These are phyloP conservation scores for Platorchestia sp. DNA, from an alignment of 1,140 invertebrate species.

Conservation along the genomic window DNA sequence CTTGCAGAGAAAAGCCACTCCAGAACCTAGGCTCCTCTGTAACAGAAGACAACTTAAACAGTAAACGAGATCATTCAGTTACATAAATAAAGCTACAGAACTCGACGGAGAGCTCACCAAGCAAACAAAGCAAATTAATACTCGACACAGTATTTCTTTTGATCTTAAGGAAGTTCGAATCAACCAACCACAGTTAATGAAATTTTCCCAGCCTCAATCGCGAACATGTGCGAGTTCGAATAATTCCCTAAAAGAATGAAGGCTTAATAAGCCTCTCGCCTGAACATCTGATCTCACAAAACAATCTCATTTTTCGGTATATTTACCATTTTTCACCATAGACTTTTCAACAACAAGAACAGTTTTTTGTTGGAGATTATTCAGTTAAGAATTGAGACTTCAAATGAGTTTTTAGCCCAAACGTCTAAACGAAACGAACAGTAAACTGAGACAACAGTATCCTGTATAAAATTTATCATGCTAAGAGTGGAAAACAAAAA, in stretches of 20 bases:
- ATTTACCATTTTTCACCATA: not conserved
- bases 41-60: not conserved
- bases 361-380: slow-evolving; percentile 39
- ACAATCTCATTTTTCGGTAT: slow-evolving; percentile 29
- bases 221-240: not conserved
- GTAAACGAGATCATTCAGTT: not conserved
- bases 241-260: not conserved
- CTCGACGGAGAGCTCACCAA: not conserved
- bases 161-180: not conserved
- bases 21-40: not conserved
- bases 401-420: not conserved
- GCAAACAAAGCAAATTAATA: not conserved
- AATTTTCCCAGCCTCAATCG: not conserved
- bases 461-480: not conserved
- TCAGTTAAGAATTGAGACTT: slow-evolving; percentile 27
- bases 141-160: not conserved
- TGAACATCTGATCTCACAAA: not conserved
- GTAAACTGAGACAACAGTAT: not conserved
- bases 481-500: not conserved
- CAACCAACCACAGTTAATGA: not conserved
- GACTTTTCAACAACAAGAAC: slow-evolving; percentile 25
- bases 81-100: not conserved
- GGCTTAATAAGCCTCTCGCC: not conserved
- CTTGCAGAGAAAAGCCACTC: not conserved
- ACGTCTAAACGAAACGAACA: not conserved